Evolutionary conservation across 2,113 vertebrate species (phyloP).

Genomic region (Dipodomys spectabilis): DNA sequence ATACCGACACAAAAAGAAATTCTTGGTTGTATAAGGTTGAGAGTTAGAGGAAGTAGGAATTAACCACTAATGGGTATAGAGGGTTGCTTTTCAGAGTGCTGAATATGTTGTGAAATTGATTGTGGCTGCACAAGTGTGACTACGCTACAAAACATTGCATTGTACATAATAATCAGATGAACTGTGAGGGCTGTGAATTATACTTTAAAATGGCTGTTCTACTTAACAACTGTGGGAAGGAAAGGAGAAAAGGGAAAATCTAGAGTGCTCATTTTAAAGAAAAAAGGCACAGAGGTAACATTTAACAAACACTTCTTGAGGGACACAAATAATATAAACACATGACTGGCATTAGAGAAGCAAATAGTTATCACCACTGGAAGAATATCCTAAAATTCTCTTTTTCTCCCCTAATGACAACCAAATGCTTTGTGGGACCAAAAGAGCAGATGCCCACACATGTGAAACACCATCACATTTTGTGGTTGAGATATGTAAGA

Average conservation of each 20-base stretch:
- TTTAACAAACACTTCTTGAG: slow-evolving; percentile 1
- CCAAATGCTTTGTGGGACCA: not conserved
- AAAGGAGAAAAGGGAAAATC: slow-evolving; percentile 6
- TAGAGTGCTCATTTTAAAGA: not conserved
- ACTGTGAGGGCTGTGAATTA: not conserved
- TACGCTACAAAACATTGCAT: not conserved
- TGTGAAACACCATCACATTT: not conserved
- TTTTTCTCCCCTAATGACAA: not conserved
- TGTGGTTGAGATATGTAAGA: not conserved
- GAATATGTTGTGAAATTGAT: not conserved
- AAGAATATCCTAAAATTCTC: not conserved
- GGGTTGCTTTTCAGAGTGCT: not conserved
- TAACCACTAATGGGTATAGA: not conserved
- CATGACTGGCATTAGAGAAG: not conserved
- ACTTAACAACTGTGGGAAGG: not conserved
- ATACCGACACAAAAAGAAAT: not conserved
- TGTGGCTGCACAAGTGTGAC: not conserved
- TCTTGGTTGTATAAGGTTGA: not conserved
- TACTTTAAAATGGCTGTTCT: not conserved
- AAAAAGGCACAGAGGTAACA: not conserved
- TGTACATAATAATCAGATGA: not conserved
- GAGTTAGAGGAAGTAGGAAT: not conserved
- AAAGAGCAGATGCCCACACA: not conserved
- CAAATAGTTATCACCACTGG: not conserved
- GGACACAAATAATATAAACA: not conserved